Conservation (phyloP, 2,113 vertebrate species). For the Ranitomeya variabilis region DNA sequence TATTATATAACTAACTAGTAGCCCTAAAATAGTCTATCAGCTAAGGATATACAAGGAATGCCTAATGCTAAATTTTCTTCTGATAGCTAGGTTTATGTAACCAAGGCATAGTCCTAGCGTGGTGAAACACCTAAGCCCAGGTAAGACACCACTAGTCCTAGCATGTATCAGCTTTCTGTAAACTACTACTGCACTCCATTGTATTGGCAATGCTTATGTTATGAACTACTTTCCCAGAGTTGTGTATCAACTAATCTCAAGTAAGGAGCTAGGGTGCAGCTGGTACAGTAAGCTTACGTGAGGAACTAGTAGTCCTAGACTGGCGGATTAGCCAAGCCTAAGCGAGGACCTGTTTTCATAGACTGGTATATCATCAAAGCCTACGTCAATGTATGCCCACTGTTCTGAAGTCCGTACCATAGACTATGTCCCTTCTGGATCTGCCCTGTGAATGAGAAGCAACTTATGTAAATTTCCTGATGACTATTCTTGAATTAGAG, state of each 20-base stretch:
- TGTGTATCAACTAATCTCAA: not conserved
- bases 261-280: not conserved
- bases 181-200: not conserved
- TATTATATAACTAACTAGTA: not conserved
- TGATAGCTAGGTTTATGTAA: not conserved
- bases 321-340: not conserved
- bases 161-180: not conserved
- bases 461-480: conserved; percentile 14
- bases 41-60: not conserved
- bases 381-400: not conserved
- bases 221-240: not conserved
- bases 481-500: not conserved
- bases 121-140: not conserved
- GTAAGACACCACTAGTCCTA: not conserved
- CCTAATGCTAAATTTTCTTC: not conserved
- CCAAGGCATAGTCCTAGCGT: not conserved
- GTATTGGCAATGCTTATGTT: not conserved
- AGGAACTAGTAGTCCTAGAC: not conserved
- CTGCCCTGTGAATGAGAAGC: not conserved
- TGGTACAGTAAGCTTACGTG: not conserved
- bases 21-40: not conserved
- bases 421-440: not conserved
- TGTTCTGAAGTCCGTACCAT: not conserved
- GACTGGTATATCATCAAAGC: not conserved
- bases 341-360: not conserved